These are phyloP conservation scores for Lasioglossum figueresi DNA, from an alignment of 2,888 invertebrate genomes.

Conservation along the genomic window DNA sequence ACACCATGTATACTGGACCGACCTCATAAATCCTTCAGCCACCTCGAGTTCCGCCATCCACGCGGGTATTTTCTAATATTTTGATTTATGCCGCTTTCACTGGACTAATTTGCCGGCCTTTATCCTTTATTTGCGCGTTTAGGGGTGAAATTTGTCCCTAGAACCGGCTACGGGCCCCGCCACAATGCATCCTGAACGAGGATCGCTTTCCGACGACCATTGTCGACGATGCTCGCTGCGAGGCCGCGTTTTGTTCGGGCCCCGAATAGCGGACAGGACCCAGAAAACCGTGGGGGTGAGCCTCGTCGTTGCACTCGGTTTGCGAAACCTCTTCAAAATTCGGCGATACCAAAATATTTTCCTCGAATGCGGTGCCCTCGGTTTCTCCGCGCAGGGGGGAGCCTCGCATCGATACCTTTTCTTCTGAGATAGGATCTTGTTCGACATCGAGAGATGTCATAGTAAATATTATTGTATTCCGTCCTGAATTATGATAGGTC, in stretches of 20 bases:
- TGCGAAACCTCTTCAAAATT: constrained; percentile 55
- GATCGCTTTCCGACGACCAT: constrained; percentile 59
- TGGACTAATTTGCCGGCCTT: constrained; percentile 81
- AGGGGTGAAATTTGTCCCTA: constrained; percentile 80
- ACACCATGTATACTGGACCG: constrained; percentile 57
- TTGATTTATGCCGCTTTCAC: constrained; percentile 83
- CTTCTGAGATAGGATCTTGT: neutral
- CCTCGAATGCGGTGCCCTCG: constrained; percentile 32
- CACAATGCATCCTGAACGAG: constrained; percentile 57
- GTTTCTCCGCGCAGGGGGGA: neutral
- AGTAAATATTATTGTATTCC: too few species aligned
- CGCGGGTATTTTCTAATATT: constrained; percentile 82
- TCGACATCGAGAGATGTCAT: too few species aligned
- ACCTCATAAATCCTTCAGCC: constrained; percentile 83
- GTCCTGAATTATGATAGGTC: too few species aligned
- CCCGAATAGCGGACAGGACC: constrained; percentile 11
- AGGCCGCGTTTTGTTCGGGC: constrained; percentile 45
- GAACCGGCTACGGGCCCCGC: constrained; percentile 31
- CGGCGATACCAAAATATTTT: constrained; percentile 63
- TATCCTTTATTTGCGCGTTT: constrained; percentile 82
- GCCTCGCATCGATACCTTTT: neutral
- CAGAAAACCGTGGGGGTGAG: constrained; percentile 20
- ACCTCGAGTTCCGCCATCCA: constrained; percentile 63
- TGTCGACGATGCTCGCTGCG: constrained; percentile 41
- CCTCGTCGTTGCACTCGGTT: neutral